These are phyloP conservation scores for Fragum fragum DNA, from an alignment of 2,888 invertebrate genomes.

Conservation along the genomic window DNA sequence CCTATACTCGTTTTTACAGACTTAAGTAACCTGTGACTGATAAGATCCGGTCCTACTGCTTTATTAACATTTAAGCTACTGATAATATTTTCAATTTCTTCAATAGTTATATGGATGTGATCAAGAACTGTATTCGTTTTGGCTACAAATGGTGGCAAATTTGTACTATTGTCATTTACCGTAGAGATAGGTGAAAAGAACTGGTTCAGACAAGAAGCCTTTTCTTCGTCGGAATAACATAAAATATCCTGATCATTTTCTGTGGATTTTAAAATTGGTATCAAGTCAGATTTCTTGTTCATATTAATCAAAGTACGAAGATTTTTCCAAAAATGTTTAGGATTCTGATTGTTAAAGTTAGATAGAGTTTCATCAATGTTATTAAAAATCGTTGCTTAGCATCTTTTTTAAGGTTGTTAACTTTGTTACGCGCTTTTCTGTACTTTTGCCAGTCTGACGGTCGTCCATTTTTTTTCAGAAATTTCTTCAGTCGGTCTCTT, in stretches of 20 bases:
- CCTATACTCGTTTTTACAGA: constrained; percentile 13
- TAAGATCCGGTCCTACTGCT: constrained; percentile 42
- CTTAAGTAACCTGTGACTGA: constrained; percentile 41
- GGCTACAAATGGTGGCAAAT: background rate
- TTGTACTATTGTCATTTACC: constrained; percentile 1
- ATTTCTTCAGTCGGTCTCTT: constrained; percentile 37
- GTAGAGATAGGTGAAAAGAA: constrained; percentile 36
- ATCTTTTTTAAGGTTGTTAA: constrained; percentile 37
- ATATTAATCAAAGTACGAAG: constrained; percentile 21
- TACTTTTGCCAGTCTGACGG: constrained; percentile 16
- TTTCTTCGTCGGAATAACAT: constrained; percentile 34
- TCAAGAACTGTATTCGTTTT: background rate
- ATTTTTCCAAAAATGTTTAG: constrained; percentile 34
- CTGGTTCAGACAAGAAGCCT: constrained; percentile 32
- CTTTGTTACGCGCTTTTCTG: constrained; percentile 31
- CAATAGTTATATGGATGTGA: constrained; percentile 18
- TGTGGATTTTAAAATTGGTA: constrained; percentile 19
- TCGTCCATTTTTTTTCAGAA: constrained; percentile 19
- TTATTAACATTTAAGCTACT: constrained; percentile 28
- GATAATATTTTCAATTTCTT: constrained; percentile 33
- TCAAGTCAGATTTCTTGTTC: constrained; percentile 9
- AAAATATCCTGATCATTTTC: constrained; percentile 5
- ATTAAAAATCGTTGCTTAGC: constrained; percentile 19
- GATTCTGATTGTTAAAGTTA: background rate
- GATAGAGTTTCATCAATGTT: constrained; percentile 28